phyloP scores from a whole-genome alignment of 2,888 invertebrate genomes.

The Abrostola tripartita region DNA sequence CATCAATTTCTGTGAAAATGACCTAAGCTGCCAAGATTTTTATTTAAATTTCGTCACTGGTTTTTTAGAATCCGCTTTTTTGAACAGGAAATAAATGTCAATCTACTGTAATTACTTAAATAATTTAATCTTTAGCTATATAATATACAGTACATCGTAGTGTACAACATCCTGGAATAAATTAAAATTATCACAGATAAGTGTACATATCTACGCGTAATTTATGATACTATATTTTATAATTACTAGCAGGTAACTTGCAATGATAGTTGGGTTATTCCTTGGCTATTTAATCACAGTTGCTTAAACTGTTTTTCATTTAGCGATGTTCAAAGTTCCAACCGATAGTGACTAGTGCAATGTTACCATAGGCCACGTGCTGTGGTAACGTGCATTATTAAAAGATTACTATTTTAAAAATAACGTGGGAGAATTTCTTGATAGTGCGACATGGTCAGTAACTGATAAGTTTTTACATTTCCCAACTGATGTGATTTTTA shows the following conservation, averaged over 20 bases:
- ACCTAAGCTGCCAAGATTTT: constrained; percentile 41
- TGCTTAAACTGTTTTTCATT: background rate
- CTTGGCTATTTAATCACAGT: background rate
- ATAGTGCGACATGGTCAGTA: background rate
- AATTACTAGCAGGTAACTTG: constrained; percentile 11
- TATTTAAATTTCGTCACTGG: constrained; percentile 38
- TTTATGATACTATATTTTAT: constrained; percentile 20
- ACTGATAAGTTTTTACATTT: constrained; percentile 15
- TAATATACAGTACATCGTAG: background rate
- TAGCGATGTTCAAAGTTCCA: background rate
- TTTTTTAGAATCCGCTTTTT: constrained; percentile 33
- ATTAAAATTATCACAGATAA: constrained; percentile 39
- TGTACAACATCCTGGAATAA: constrained; percentile 41
- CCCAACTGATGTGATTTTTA: background rate
- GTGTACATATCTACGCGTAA: constrained; percentile 27
- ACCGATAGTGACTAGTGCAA: constrained; percentile 6
- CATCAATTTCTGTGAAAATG: constrained; percentile 45
- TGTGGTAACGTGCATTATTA: constrained; percentile 12
- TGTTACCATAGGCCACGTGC: constrained; percentile 24
- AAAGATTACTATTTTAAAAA: constrained; percentile 3
- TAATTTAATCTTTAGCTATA: background rate
- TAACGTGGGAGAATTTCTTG: background rate
- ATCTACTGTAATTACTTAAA: constrained; percentile 13
- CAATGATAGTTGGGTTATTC: background rate
- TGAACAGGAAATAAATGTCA: constrained; percentile 36